A percentile compares a stretch with the other conserved stretches of the same genome.
Evolutionary conservation across 1,140 invertebrate species (phyloP).

Genomic region (Macrocentrus cingulum): DNA sequence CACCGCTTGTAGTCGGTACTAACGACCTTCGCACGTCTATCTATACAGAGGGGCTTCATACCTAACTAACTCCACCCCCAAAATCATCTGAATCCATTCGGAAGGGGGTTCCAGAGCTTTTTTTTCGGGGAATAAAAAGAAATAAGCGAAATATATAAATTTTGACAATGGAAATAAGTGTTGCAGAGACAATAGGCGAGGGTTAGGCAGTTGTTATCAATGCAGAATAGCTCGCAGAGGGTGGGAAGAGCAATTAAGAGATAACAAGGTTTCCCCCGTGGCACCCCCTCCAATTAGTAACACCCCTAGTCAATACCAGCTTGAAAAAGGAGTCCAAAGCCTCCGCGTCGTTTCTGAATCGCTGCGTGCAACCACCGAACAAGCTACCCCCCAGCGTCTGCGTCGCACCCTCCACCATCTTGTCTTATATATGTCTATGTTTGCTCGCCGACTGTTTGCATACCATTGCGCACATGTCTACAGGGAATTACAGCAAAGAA

Average conservation of each 20-base stretch:
- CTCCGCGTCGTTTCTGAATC: background rate
- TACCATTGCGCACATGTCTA: slow-evolving; percentile 12
- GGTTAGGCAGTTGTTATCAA: slow-evolving; percentile 49
- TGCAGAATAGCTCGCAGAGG: slow-evolving; percentile 57
- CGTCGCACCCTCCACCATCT: background rate
- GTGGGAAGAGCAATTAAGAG: slow-evolving; percentile 58
- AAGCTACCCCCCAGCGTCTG: background rate
- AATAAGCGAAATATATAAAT: too few relatives aligned
- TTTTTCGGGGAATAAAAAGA: too few relatives aligned
- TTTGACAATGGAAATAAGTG: too few relatives aligned
- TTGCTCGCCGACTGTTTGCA: slow-evolving; percentile 20
- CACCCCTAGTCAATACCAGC: slow-evolving; percentile 33
- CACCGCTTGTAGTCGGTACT: slow-evolving; percentile 50
- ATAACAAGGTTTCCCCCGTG: slow-evolving; percentile 57
- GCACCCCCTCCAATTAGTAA: slow-evolving; percentile 58
- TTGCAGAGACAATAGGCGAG: background rate
- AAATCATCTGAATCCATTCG: background rate
- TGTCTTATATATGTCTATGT: too few relatives aligned
- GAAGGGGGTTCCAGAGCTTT: background rate
- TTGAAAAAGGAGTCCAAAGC: background rate
- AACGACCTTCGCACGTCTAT: slow-evolving; percentile 50
- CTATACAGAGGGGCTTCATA: slow-evolving; percentile 29
- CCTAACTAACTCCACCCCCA: background rate
- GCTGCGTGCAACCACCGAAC: background rate
- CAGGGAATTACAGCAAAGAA: slow-evolving; percentile 3